A percentile compares a stretch with the other conserved stretches of the same genome.
Conservation (phyloP, 1,140 invertebrate genomes). For the Macrotrachela quadricornifera region DNA sequence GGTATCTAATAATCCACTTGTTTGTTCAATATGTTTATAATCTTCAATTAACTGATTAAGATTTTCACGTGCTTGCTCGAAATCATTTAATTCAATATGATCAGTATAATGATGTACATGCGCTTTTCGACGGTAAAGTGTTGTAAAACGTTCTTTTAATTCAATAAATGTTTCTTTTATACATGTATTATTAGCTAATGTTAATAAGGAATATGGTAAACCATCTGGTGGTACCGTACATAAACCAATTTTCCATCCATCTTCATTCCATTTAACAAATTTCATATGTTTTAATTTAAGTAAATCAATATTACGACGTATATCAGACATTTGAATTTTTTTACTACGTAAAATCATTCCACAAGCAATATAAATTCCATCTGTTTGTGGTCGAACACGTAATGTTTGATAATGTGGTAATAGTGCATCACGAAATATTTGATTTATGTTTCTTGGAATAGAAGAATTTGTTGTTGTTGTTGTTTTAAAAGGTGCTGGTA, state of each 20-base stretch:
- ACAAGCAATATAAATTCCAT: slow-evolving; percentile 28
- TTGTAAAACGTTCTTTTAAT: slow-evolving; percentile 24
- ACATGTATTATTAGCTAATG: slow-evolving; percentile 31
- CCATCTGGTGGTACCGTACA: slow-evolving; percentile 28
- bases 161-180: slow-evolving; percentile 23
- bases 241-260: slow-evolving; percentile 34
- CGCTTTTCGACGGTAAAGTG: slow-evolving; percentile 30
- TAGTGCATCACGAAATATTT: slow-evolving; percentile 32
- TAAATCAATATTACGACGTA: slow-evolving; percentile 29
- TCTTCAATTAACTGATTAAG: not conserved
- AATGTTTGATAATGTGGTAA: slow-evolving; percentile 26
- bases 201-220: slow-evolving; percentile 26
- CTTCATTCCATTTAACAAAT: slow-evolving; percentile 32
- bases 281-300: slow-evolving; percentile 21
- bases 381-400: slow-evolving; percentile 19
- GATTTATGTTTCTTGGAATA: slow-evolving; percentile 17
- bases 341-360: slow-evolving; percentile 27
- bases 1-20: no score
- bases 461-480: no score
- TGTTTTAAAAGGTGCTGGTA: not conserved
- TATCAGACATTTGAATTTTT: slow-evolving; percentile 27
- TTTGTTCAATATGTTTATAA: not conserved
- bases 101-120: slow-evolving; percentile 7
- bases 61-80: not conserved
- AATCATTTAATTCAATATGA: not conserved